These are phyloP conservation scores for Phortica okadai DNA, from an alignment of 2,888 invertebrate genomes.

Conservation along the genomic window DNA sequence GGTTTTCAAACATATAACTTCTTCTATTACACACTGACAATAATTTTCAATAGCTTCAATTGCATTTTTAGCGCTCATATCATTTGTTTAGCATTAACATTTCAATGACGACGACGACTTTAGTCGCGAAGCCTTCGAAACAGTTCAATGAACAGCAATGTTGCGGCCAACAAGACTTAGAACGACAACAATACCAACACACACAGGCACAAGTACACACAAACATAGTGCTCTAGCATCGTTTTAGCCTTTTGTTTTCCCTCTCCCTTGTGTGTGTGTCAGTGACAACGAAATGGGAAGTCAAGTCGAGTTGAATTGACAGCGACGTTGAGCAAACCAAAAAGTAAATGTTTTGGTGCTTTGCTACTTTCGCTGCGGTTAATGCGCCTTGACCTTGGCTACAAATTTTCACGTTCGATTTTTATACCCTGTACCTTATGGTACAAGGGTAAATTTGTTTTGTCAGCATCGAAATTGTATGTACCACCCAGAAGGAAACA, in stretches of 20 bases:
- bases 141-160: slow-evolving; percentile 65
- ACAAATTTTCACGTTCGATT: slow-evolving; percentile 27
- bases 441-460: too few species aligned
- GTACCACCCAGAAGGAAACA: too few species aligned
- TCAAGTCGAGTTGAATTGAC: slow-evolving; percentile 43
- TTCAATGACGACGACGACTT: slow-evolving; percentile 46
- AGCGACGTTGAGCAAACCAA: neutral
- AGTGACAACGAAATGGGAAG: slow-evolving; percentile 70
- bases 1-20: too few species aligned
- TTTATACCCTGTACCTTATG: neutral
- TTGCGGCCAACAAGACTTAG: neutral
- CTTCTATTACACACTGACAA: too few species aligned
- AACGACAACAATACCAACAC: neutral
- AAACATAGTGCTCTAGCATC: neutral
- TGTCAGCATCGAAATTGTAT: too few species aligned
- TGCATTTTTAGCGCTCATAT: neutral
- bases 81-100: slow-evolving; percentile 46
- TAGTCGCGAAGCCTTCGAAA: slow-evolving; percentile 7
- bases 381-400: slow-evolving; percentile 30
- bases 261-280: slow-evolving; percentile 44
- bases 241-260: slow-evolving; percentile 37
- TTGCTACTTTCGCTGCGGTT: neutral
- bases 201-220: neutral
- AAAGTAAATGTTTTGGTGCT: neutral
- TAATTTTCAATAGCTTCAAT: neutral